These are phyloP conservation scores for Limnephilus auricula DNA, from an alignment of 2,888 invertebrate species.

Conservation along the genomic window DNA sequence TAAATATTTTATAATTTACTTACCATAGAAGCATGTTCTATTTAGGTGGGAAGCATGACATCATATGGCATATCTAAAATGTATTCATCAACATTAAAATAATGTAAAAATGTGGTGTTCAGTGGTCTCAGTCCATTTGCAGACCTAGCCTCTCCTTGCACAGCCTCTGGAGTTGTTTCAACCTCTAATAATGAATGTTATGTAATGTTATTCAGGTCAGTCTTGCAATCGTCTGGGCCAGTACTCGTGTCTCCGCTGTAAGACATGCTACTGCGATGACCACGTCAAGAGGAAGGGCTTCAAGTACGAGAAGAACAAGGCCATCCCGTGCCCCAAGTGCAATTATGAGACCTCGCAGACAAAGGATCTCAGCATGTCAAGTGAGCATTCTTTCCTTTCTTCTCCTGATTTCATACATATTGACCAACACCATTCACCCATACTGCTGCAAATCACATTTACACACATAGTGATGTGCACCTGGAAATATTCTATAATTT, in stretches of 20 bases:
- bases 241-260: slow-evolving; percentile 96
- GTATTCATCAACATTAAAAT: too few species aligned
- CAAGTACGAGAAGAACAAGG: slow-evolving; percentile 89
- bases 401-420: not conserved
- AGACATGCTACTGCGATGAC: slow-evolving; percentile 97
- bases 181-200: not conserved
- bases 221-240: slow-evolving; percentile 97
- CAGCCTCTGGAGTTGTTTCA: too few species aligned
- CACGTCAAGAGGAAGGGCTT: slow-evolving; percentile 95
- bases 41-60: too few species aligned
- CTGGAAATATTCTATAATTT: too few species aligned
- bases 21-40: too few species aligned
- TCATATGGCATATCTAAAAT: too few species aligned
- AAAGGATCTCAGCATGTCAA: slow-evolving; percentile 96
- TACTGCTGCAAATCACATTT: too few species aligned
- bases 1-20: too few species aligned
- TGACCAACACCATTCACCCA: not conserved
- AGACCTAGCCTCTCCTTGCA: too few species aligned
- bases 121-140: too few species aligned
- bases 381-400: slow-evolving; percentile 76
- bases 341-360: slow-evolving; percentile 94
- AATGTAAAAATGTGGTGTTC: too few species aligned
- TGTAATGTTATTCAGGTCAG: slow-evolving; percentile 79
- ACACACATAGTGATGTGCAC: too few species aligned
- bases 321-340: slow-evolving; percentile 96